These are phyloP conservation scores for Ypsolopha sequella DNA, from an alignment of 2,888 invertebrate genomes.

Conservation along the genomic window DNA sequence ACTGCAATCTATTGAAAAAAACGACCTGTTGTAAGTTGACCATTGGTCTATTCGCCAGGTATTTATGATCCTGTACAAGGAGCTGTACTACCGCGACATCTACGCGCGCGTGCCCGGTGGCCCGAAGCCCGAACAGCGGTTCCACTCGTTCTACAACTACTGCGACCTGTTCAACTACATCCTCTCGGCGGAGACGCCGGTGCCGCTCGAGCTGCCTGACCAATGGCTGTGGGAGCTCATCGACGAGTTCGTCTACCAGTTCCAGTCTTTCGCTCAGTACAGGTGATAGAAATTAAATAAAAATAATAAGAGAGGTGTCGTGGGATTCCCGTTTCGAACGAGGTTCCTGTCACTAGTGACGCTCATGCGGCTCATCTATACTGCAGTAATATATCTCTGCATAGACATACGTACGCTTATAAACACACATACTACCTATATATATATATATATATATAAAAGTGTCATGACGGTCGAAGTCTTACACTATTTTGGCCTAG, in stretches of 20 bases:
- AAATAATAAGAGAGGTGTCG: not conserved
- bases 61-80: conserved; percentile 96
- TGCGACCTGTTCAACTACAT: conserved; percentile 98
- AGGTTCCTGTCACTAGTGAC: no score
- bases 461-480: no score
- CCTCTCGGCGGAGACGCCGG: conserved; percentile 89
- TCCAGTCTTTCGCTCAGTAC: conserved; percentile 92
- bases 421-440: no score
- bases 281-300: conserved; percentile 48
- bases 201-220: conserved; percentile 92
- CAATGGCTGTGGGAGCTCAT: conserved; percentile 99
- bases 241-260: conserved; percentile 99
- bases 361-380: no score
- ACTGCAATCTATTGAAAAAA: no score
- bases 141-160: conserved; percentile 97
- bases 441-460: no score
- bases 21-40: no score
- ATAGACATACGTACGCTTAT: no score
- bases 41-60: conserved; percentile 40
- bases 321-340: no score
- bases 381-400: no score
- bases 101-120: conserved; percentile 94
- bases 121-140: conserved; percentile 91
- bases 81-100: conserved; percentile 96
- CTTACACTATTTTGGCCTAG: no score